Percentiles rank a stretch among this genome's conserved stretches.
Evolutionary conservation across 2,113 vertebrate genomes (phyloP).

Genomic region (Tenebrosternarchus preto): DNA sequence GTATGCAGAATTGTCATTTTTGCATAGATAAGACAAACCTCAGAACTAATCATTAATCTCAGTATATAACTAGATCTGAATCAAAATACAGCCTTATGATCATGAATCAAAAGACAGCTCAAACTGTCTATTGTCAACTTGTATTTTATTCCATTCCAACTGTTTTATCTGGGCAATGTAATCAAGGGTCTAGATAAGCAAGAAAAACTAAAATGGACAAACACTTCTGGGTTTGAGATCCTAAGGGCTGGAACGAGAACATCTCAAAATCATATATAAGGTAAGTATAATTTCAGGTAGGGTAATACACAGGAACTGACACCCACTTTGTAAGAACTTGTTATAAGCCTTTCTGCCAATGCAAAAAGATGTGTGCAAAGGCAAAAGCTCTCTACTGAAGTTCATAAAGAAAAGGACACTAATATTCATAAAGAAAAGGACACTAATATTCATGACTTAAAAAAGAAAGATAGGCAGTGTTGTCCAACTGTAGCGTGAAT

Average conservation of each 20-base stretch:
- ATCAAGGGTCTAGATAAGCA: constrained; percentile 3
- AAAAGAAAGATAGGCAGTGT: background rate
- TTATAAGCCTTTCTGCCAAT: background rate
- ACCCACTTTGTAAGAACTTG: constrained; percentile 21
- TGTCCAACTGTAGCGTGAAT: background rate
- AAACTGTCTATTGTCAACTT: too few species aligned
- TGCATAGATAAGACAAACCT: too few species aligned
- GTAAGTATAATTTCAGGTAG: constrained; percentile 22
- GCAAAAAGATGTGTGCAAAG: constrained; percentile 1
- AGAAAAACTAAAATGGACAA: constrained; percentile 15
- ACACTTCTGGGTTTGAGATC: constrained; percentile 13
- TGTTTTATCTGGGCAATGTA: constrained; percentile 6
- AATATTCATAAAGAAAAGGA: background rate
- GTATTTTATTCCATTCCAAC: constrained; percentile 17
- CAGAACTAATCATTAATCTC: too few species aligned
- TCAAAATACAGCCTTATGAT: background rate
- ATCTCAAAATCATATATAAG: constrained; percentile 51
- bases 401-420: background rate
- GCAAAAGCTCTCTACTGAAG: background rate
- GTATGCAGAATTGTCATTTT: background rate
- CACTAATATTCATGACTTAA: background rate
- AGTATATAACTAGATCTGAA: background rate
- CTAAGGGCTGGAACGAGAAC: background rate
- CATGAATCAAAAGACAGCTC: too few species aligned
- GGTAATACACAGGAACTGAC: constrained; percentile 29